These are phyloP conservation scores for Rhinichthys osculus DNA, from an alignment of 2,797 vertebrate genomes.

Conservation along the genomic window DNA sequence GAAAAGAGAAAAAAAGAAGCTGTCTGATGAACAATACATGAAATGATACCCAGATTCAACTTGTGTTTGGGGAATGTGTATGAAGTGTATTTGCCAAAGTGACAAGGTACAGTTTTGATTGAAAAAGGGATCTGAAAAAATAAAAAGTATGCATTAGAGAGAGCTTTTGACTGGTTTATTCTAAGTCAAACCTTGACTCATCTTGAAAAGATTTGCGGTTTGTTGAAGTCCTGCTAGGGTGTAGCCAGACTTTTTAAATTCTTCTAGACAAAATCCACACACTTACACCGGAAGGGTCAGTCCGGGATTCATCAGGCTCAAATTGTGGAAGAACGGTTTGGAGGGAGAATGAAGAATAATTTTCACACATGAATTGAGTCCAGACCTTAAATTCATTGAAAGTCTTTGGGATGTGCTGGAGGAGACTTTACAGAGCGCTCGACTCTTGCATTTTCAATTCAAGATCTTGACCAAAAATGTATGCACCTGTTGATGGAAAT, in stretches of 20 bases:
- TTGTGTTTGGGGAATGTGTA: not conserved
- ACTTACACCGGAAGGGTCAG: not conserved
- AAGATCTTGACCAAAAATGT: too few relatives aligned
- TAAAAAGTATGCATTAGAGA: conserved; percentile 14
- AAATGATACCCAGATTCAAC: conserved; percentile 36
- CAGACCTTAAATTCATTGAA: too few relatives aligned
- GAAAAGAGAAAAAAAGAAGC: conserved; percentile 46
- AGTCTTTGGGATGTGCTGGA: too few relatives aligned
- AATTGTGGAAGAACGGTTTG: too few relatives aligned
- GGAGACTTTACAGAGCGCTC: too few relatives aligned
- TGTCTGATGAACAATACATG: conserved; percentile 53
- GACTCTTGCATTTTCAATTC: too few relatives aligned
- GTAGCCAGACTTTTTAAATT: not conserved
- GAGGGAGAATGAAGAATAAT: too few relatives aligned
- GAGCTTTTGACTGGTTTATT: conserved; percentile 48
- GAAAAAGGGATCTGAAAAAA: conserved; percentile 37
- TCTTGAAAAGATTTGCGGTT: conserved; percentile 4
- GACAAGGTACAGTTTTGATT: conserved; percentile 40
- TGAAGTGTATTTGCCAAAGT: not conserved
- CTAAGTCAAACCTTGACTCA: conserved; percentile 21
- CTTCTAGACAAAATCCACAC: not conserved
- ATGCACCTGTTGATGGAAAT: too few relatives aligned
- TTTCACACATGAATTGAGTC: too few relatives aligned
- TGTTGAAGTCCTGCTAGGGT: not conserved
- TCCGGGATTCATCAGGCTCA: too few relatives aligned